A percentile compares a stretch with the other conserved stretches of the same genome.
phyloP scores from a whole-genome alignment of 2,888 invertebrate genomes.

The Trichogramma dendrolimi region DNA sequence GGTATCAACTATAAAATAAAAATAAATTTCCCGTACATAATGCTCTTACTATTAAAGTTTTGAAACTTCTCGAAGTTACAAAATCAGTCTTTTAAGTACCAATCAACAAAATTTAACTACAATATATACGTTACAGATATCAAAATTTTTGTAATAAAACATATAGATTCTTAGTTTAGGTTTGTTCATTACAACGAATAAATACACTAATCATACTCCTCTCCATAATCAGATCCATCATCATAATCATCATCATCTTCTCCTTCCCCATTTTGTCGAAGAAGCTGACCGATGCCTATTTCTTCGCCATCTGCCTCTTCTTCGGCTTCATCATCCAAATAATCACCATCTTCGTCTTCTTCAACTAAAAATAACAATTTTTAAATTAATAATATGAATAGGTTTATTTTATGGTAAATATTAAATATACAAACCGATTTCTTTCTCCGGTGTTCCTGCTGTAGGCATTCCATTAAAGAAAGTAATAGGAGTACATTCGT shows the following conservation, averaged over 20 bases:
- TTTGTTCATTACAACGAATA: background rate
- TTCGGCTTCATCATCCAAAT: conserved; percentile 45
- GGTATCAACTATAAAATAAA: too few species aligned
- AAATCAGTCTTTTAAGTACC: too few species aligned
- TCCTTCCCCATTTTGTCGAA: conserved; percentile 54
- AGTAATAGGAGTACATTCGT: background rate
- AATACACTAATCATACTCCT: conserved; percentile 46
- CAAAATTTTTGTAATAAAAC: too few species aligned
- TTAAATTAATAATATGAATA: conserved; percentile 12
- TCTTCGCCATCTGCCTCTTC: conserved; percentile 40
- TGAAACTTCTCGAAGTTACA: too few species aligned
- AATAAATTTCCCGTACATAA: too few species aligned
- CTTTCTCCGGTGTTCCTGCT: conserved; percentile 1
- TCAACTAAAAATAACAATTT: conserved; percentile 12
- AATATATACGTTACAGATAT: too few species aligned
- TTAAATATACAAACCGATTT: conserved; percentile 14
- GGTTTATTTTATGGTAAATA: conserved; percentile 5
- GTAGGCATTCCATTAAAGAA: too few species aligned
- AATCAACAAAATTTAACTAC: too few species aligned
- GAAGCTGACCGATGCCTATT: conserved; percentile 44
- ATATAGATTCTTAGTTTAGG: too few species aligned
- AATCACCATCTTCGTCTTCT: conserved; percentile 41
- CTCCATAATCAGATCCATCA: conserved; percentile 63
- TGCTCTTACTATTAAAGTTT: too few species aligned
- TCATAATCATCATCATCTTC: conserved; percentile 64